phyloP scores from a whole-genome alignment of 2,113 vertebrate species.

The Ophthalmolycus amberensis region DNA sequence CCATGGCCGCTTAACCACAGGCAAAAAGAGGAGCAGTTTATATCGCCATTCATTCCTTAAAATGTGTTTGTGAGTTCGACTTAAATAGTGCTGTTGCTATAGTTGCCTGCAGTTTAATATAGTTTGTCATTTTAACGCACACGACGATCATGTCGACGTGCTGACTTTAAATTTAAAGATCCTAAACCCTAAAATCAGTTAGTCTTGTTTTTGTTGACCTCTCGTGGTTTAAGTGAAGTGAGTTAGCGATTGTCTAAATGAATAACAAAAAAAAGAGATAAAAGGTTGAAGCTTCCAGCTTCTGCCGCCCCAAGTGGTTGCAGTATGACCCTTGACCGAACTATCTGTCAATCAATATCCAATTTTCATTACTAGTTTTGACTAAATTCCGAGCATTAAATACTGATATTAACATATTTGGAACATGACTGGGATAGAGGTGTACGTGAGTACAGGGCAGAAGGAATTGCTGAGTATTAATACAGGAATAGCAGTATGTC shows the following conservation, averaged over 20 bases:
- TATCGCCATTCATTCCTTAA: neutral
- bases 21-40: neutral
- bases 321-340: too few relatives aligned
- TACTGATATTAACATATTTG: too few relatives aligned
- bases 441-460: too few relatives aligned
- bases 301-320: neutral
- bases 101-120: neutral
- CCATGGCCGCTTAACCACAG: conserved; percentile 33
- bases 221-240: neutral
- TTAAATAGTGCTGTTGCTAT: neutral
- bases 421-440: neutral
- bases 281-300: neutral
- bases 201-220: too few relatives aligned
- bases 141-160: neutral
- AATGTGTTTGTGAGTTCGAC: neutral
- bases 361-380: too few relatives aligned
- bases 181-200: neutral
- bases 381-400: too few relatives aligned
- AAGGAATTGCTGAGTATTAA: too few relatives aligned
- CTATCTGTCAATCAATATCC: too few relatives aligned
- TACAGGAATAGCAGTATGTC: neutral
- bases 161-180: neutral
- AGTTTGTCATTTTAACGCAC: neutral
- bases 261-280: neutral
- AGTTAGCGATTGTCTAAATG: too few relatives aligned